A percentile compares a stretch with the other conserved stretches of the same genome.
phyloP scores from a whole-genome alignment of 2,797 vertebrate species.

The Phoeniculus purpureus region DNA sequence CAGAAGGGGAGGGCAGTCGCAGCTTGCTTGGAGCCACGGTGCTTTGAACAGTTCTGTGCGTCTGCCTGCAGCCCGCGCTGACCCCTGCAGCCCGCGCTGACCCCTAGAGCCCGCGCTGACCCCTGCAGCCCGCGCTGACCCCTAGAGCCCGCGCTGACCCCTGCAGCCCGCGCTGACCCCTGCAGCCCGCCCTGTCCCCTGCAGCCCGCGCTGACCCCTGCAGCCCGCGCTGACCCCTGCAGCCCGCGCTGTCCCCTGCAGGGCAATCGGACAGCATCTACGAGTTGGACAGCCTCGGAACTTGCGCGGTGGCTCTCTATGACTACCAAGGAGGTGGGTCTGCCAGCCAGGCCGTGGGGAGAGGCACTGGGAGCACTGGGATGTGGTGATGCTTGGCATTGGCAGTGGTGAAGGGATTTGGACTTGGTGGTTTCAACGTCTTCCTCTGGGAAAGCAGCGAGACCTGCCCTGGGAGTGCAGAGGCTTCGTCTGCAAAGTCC shows the following conservation, averaged over 20 bases:
- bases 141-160: background rate
- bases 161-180: too few relatives aligned
- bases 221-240: background rate
- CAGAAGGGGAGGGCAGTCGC: background rate
- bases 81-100: too few relatives aligned
- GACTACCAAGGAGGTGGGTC: slow-evolving; percentile 93
- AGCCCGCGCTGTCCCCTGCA: background rate
- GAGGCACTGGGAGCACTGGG: background rate
- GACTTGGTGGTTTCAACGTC: background rate
- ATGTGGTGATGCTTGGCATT: too few relatives aligned
- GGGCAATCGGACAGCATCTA: background rate
- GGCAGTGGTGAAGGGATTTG: background rate
- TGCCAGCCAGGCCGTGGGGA: background rate
- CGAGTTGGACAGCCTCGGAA: background rate
- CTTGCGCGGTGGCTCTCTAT: slow-evolving; percentile 86
- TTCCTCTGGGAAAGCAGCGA: background rate
- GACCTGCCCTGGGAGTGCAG: background rate
- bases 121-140: too few relatives aligned
- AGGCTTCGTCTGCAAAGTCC: background rate
- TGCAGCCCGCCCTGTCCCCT: background rate
- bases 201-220: background rate
- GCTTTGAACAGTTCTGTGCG: background rate
- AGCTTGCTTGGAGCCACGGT: background rate
- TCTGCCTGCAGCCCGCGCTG: background rate
- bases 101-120: background rate